These are phyloP conservation scores for Sphecodes monilicornis DNA, from an alignment of 2,888 invertebrate species.

Conservation along the genomic window DNA sequence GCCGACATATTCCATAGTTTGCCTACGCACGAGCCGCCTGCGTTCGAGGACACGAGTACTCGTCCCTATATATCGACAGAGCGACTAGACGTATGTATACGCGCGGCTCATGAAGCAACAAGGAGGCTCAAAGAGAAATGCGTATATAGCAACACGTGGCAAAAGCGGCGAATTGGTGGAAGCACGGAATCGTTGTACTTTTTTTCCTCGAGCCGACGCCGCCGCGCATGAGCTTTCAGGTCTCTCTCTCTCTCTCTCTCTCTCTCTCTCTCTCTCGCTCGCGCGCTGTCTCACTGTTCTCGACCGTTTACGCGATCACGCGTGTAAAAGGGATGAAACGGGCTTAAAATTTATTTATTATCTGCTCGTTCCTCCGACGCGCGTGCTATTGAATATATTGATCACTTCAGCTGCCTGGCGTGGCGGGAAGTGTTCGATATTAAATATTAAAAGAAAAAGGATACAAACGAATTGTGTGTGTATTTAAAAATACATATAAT, in stretches of 20 bases:
- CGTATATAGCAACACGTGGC: constrained; percentile 64
- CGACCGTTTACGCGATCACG: constrained; percentile 34
- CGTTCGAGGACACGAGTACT: constrained; percentile 67
- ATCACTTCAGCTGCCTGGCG: not conserved
- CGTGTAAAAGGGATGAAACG: constrained; percentile 12
- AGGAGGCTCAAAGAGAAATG: constrained; percentile 59
- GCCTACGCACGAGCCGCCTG: constrained; percentile 70
- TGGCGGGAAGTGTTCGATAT: not conserved
- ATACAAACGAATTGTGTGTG: not conserved
- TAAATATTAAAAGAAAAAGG: not conserved
- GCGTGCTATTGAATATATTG: constrained; percentile 32
- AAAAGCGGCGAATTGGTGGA: constrained; percentile 58
- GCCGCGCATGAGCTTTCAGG: constrained; percentile 16
- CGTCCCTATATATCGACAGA: constrained; percentile 63
- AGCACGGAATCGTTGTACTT: constrained; percentile 53
- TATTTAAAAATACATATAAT: not conserved
- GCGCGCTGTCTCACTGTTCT: not conserved
- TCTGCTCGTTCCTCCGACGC: constrained; percentile 19
- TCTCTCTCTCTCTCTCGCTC: not conserved
- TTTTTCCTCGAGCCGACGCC: constrained; percentile 21
- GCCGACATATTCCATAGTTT: constrained; percentile 74
- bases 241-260: not conserved
- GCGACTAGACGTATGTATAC: constrained; percentile 56
- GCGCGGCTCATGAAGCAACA: constrained; percentile 59
- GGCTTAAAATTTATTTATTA: constrained; percentile 42